Conservation (phyloP, 2,797 vertebrate species). For the Paratrypauchen microcephalus region DNA sequence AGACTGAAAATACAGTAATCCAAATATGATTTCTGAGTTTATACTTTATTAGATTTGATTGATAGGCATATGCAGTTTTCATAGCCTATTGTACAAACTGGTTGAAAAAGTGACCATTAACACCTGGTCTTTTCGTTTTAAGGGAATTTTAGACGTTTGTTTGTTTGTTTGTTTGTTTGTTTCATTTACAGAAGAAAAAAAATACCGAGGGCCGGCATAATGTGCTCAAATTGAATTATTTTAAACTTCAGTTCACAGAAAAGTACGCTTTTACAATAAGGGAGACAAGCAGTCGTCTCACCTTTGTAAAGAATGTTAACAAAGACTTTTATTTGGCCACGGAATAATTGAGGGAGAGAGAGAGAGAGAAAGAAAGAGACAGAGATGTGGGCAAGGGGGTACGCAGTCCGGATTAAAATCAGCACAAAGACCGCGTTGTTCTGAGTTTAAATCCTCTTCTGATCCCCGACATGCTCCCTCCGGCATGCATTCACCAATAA, state of each 20-base stretch:
- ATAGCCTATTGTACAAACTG: too few species aligned
- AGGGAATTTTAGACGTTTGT: too few species aligned
- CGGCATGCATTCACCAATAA: slow-evolving; percentile 39
- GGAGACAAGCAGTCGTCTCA: not conserved
- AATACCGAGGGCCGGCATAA: too few species aligned
- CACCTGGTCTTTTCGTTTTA: too few species aligned
- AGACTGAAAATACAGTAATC: not conserved
- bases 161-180: too few species aligned
- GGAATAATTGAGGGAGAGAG: slow-evolving; percentile 57
- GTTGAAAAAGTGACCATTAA: too few species aligned
- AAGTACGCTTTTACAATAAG: not conserved
- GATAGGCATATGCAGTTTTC: not conserved
- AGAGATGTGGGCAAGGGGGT: slow-evolving; percentile 34
- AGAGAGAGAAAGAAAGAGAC: slow-evolving; percentile 25
- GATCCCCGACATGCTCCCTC: slow-evolving; percentile 72
- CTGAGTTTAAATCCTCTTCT: slow-evolving; percentile 72
- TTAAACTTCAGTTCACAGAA: not conserved
- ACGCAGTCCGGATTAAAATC: slow-evolving; percentile 70
- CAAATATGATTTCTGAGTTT: not conserved
- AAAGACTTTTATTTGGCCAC: slow-evolving; percentile 46
- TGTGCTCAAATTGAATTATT: too few species aligned
- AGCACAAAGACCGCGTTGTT: slow-evolving; percentile 78
- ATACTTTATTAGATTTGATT: not conserved
- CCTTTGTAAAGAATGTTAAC: not conserved
- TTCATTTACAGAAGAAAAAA: too few species aligned